phyloP scores from a whole-genome alignment of 1,140 invertebrate genomes.

The Amyelois transitella region DNA sequence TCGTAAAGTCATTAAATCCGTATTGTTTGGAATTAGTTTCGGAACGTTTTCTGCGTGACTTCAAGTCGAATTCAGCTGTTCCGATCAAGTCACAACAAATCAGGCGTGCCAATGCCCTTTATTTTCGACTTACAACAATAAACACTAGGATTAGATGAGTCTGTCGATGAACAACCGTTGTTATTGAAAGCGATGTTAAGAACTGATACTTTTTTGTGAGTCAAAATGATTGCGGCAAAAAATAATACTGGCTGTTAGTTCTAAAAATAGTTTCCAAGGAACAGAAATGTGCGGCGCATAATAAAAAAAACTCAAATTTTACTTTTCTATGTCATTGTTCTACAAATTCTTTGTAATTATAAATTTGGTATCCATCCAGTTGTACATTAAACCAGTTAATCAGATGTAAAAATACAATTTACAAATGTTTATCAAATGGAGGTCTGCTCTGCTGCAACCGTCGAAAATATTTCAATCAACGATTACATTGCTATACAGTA shows the following conservation, averaged over 20 bases:
- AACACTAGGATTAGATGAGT: background rate
- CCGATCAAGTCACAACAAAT: background rate
- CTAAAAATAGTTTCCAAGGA: too few relatives aligned
- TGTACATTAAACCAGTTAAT: background rate
- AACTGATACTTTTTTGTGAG: background rate
- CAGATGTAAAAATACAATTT: background rate
- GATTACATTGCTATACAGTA: too few relatives aligned
- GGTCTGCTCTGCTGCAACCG: background rate
- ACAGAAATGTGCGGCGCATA: too few relatives aligned
- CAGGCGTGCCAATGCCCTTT: background rate
- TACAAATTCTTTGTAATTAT: too few relatives aligned
- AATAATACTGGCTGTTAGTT: too few relatives aligned
- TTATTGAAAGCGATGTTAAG: background rate
- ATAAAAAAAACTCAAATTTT: too few relatives aligned
- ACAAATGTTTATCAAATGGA: background rate
- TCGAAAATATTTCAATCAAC: background rate
- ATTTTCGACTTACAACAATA: background rate
- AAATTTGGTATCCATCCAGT: too few relatives aligned
- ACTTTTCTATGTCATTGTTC: too few relatives aligned
- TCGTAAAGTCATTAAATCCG: too few relatives aligned
- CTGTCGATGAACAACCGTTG: background rate
- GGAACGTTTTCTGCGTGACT: background rate
- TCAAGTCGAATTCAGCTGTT: background rate
- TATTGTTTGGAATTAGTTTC: too few relatives aligned
- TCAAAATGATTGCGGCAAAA: too few relatives aligned